Conservation (phyloP, 64 coral and sea anemone genomes). For the Pocillopora verrucosa region DNA sequence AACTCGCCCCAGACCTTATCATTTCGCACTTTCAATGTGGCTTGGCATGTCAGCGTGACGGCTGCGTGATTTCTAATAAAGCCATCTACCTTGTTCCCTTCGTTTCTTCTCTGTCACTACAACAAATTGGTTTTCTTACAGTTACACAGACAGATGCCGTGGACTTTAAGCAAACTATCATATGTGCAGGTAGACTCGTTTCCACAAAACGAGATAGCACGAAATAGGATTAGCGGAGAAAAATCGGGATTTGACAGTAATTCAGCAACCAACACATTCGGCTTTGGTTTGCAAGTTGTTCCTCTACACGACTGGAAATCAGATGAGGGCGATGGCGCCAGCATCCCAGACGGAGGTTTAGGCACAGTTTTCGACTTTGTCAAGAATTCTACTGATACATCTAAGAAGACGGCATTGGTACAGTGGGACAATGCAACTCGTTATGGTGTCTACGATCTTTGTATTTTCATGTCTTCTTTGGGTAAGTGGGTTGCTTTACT, state of each 20-base stretch:
- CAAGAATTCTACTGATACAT: neutral
- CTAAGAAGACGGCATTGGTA: slow-evolving; percentile 17
- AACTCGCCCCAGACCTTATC: too few relatives aligned
- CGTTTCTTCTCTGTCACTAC: too few relatives aligned
- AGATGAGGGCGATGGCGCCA: neutral
- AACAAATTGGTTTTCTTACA: too few relatives aligned
- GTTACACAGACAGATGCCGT: neutral
- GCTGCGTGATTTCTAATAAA: too few relatives aligned
- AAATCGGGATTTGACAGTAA: neutral
- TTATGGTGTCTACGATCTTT: slow-evolving; percentile 8
- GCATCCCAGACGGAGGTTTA: slow-evolving; percentile 11
- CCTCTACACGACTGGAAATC: slow-evolving; percentile 9
- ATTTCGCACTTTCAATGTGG: too few relatives aligned
- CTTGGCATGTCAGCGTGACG: too few relatives aligned
- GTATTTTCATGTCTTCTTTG: neutral
- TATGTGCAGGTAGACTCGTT: neutral
- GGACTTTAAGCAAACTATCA: neutral
- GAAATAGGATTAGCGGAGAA: too few relatives aligned
- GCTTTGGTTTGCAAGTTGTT: slow-evolving; percentile 35
- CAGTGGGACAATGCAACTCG: slow-evolving; percentile 40
- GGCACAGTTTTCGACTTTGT: slow-evolving; percentile 24
- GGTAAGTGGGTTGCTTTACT: neutral
- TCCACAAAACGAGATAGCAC: neutral
- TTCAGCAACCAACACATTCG: neutral
- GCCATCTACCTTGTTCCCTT: too few relatives aligned